A percentile compares a stretch with the other conserved stretches of the same genome.
Evolutionary conservation across 2,113 vertebrate genomes (phyloP).

Genomic region (Chaenocephalus aceratus): DNA sequence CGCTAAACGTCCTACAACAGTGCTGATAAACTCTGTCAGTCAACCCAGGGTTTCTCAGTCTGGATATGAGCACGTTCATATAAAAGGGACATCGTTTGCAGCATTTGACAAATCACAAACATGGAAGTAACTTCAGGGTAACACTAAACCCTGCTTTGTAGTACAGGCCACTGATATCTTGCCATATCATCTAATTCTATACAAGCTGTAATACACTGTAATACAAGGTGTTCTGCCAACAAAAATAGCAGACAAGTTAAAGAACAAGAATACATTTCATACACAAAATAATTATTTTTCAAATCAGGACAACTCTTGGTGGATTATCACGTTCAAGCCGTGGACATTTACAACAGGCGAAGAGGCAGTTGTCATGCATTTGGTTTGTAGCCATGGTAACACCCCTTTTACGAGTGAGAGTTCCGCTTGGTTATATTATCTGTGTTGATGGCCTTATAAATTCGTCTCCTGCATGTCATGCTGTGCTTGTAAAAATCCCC

Average conservation of each 20-base stretch:
- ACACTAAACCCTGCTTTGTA: too few species aligned
- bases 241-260: not conserved
- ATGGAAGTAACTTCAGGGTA: too few species aligned
- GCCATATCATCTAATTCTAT: not conserved
- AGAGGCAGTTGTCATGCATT: not conserved
- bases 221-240: not conserved
- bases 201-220: not conserved
- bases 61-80: too few species aligned
- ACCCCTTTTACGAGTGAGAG: not conserved
- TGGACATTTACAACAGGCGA: not conserved
- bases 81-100: too few species aligned
- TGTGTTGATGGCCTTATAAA: not conserved
- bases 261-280: not conserved
- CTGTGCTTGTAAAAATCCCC: not conserved
- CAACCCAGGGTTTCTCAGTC: too few species aligned
- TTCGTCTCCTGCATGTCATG: not conserved
- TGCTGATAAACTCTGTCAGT: too few species aligned
- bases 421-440: not conserved
- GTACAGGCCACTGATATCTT: too few species aligned
- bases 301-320: not conserved
- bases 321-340: not conserved
- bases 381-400: not conserved
- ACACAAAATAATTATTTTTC: not conserved
- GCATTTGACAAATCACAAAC: too few species aligned
- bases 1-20: too few species aligned